Evolutionary conservation across 2,113 vertebrate genomes (phyloP), one percentile per base, ranked within the genome.

Genomic region (Ictalurus punctatus): DNA sequence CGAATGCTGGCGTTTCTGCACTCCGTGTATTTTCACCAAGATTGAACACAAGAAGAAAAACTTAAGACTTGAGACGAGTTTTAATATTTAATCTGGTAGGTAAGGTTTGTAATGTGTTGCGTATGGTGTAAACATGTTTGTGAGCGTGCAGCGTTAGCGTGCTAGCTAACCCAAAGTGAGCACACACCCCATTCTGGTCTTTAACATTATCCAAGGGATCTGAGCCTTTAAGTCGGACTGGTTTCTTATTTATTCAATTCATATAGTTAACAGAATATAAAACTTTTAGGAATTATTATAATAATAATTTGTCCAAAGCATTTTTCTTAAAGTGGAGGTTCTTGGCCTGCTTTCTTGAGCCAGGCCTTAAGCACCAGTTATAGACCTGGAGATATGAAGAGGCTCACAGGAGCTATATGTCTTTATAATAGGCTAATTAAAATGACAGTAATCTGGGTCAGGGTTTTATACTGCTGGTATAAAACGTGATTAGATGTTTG

Each of bases 291-390:
- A 14, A 19, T 25, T 44, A 2, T 3, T 44, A 2, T 3, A 17
- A 10, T 40, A 2, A 48, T 48, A 5, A 5, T 44, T 37, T 58
- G 17, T 65, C 12, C 65, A 61, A 83, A 3, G 13, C 58, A 27
- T 40, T 84, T 69, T 23, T 78, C 0, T 12, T n/a, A 44, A 58
- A 76, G 37, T 61, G 56, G 34, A 76, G 54, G 58, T 86, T 37
- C 16, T 40, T 48, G 85, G 85, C 85, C 73, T 86, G 76, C 7
- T 63, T 19, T 73, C 85, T 76, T 59, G 56, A 52, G 25, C 27
- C 27, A 65, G 85, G 86, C 86, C 86, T 87, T 34, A 0, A 52
- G 80, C 74, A 30, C n/a, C 76, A 80, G 78, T 27, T 80, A 23
- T 23, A 52, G 37, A 44, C 73, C 40, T 76, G 19, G 0, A 23